Conservation (phyloP, 2,888 invertebrate species). For the Clitarchus hookeri region DNA sequence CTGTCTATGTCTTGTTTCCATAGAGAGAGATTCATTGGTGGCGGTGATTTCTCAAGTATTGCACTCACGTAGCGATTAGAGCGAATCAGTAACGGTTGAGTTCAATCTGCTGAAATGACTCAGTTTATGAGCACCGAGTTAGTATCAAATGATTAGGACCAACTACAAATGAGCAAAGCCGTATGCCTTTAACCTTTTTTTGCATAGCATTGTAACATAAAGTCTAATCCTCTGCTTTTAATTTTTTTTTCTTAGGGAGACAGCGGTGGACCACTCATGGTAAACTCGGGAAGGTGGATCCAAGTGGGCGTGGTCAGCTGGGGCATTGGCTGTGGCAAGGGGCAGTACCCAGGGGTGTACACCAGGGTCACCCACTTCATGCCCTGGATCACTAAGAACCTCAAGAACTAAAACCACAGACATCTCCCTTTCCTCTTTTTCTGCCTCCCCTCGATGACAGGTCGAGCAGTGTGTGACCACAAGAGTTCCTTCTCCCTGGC, state of each 20-base stretch:
- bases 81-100: no score
- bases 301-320: conserved; percentile 89
- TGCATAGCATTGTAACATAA: background rate
- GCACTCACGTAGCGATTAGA: no score
- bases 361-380: conserved; percentile 81
- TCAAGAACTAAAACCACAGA: conserved; percentile 57
- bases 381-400: conserved; percentile 85
- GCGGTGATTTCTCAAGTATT: no score
- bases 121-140: no score
- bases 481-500: background rate
- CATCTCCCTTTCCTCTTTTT: background rate
- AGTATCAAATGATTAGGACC: no score
- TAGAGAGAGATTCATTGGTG: no score
- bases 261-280: conserved; percentile 86
- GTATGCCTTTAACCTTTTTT: background rate
- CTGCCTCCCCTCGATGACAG: background rate
- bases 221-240: background rate
- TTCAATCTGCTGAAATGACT: no score
- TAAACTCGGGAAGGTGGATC: conserved; percentile 71
- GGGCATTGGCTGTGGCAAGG: conserved; percentile 92
- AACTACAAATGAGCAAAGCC: no score
- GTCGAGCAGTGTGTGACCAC: background rate
- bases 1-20: no score
- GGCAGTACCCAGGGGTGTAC: conserved; percentile 90
- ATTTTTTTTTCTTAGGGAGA: conserved; percentile 68